Conservation (phyloP, 2,797 vertebrate species). For the Alca torda region DNA sequence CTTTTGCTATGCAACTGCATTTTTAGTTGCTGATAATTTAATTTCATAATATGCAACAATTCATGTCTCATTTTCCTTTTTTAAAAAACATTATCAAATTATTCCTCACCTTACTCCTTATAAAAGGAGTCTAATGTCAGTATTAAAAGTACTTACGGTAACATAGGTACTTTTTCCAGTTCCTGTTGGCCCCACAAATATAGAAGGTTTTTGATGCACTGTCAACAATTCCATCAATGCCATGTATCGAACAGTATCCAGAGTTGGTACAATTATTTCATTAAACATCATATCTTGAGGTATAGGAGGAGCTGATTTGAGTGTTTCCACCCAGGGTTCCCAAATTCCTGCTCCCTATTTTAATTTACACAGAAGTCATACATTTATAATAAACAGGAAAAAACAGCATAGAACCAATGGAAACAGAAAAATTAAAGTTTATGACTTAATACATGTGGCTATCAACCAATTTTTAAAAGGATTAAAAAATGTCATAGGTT, state of each 20-base stretch:
- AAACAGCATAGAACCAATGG: not conserved
- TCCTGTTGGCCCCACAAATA: slow-evolving; percentile 91
- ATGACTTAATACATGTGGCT: not conserved
- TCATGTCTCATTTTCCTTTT: not conserved
- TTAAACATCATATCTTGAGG: slow-evolving; percentile 84
- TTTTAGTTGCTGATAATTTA: not conserved
- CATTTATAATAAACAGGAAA: not conserved
- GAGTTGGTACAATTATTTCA: slow-evolving; percentile 91
- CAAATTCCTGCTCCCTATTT: slow-evolving; percentile 85
- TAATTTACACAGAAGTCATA: not conserved
- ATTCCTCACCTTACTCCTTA: not conserved
- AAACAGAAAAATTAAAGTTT: not conserved
- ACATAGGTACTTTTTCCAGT: slow-evolving; percentile 92
- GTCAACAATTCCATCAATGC: slow-evolving; percentile 86
- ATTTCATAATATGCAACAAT: not conserved
- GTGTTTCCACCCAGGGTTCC: slow-evolving; percentile 86
- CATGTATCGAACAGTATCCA: slow-evolving; percentile 88
- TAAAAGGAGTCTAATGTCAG: not conserved
- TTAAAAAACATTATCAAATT: not conserved
- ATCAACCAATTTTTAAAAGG: not conserved
- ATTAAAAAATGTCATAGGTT: not conserved
- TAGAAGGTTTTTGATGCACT: slow-evolving; percentile 87
- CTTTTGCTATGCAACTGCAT: not conserved
- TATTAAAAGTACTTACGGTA: slow-evolving; percentile 80
- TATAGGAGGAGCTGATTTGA: slow-evolving; percentile 79